Conservation (phyloP, 2,797 vertebrate species). For the Notamacropus eugenii region DNA sequence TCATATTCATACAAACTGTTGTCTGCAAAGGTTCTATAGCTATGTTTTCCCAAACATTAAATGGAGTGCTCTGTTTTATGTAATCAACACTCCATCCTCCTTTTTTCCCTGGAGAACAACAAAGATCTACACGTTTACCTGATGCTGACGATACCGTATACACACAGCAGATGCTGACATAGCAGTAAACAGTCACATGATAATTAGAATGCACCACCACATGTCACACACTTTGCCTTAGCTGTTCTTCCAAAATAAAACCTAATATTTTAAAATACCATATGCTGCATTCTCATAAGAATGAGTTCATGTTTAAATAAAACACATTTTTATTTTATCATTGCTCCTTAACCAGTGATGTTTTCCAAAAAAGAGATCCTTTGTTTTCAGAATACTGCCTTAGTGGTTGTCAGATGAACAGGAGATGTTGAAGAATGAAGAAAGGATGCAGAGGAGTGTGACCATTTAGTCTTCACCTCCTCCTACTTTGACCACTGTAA, state of each 20-base stretch:
- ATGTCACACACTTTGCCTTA: background rate
- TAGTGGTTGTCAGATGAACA: background rate
- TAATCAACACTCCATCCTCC: background rate
- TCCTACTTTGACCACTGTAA: background rate
- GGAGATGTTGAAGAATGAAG: background rate
- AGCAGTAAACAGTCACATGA: background rate
- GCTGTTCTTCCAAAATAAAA: slow-evolving; percentile 49
- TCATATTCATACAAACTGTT: background rate
- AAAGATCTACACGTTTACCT: slow-evolving; percentile 38
- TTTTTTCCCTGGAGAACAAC: background rate
- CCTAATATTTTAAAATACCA: slow-evolving; percentile 54
- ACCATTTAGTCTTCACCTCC: accelerated
- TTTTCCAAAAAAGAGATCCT: background rate
- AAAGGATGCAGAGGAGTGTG: background rate
- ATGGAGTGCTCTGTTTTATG: background rate
- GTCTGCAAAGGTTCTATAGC: background rate
- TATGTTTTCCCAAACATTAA: slow-evolving; percentile 18
- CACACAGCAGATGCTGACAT: slow-evolving; percentile 45
- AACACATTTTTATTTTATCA: background rate
- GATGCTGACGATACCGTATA: slow-evolving; percentile 35
- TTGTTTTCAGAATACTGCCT: background rate
- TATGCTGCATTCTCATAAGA: slow-evolving; percentile 30
- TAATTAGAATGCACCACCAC: slow-evolving; percentile 63
- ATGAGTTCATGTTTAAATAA: slow-evolving; percentile 35
- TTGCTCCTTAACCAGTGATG: slow-evolving; percentile 2